Base-by-base conservation (phyloP, 1,140 invertebrate genomes). In the Papilio machaon region DNA sequence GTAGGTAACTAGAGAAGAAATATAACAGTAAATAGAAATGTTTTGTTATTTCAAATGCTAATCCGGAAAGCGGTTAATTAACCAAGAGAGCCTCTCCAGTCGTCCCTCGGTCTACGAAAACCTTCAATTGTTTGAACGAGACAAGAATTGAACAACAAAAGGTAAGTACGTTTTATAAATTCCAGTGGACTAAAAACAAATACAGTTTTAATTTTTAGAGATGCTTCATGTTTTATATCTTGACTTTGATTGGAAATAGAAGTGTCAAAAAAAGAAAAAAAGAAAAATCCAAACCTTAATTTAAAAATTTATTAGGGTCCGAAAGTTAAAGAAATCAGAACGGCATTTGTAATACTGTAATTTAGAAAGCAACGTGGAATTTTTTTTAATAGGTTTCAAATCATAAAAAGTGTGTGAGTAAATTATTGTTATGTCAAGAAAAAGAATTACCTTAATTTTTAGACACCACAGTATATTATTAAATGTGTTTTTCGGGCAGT, bases 71-170 rank as follows among this genome's bases (percentile, higher is more conserved):
- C 64, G 64, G 23, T 38, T 35, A 70, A 70, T 70, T 70, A 70
- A 35, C 30, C 64, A 38, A 70, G 64, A 70, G 64, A 70, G 64
- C 2, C 64, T 70, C 64, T 64, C 13, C 64, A 70, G 30, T 67
- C 23, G 30, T 38, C 64, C 64, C 23, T 70, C 23, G 23, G 19
- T 70, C 64, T 35, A 35, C 30, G 64, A 64, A 19, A 70, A 70
- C 30, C 35, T 70, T 70, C 64, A 70, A 70, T 70, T 70, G 64
- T 70, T 35, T 70, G 64, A 35, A 70, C 64, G 64, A 70, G 64
- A 70, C 64, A 17, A 70, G 64, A 70, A 70, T 70, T 70, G 64
- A 70, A 70, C 64, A 70, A 70, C 64, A 70, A 70, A 70, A 35
- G 64, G 10, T 64, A 70, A 70, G 64, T 9, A 64, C 23, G 19